Evolutionary conservation across 2,888 invertebrate genomes (phyloP).

Genomic region (Patella caerulea): DNA sequence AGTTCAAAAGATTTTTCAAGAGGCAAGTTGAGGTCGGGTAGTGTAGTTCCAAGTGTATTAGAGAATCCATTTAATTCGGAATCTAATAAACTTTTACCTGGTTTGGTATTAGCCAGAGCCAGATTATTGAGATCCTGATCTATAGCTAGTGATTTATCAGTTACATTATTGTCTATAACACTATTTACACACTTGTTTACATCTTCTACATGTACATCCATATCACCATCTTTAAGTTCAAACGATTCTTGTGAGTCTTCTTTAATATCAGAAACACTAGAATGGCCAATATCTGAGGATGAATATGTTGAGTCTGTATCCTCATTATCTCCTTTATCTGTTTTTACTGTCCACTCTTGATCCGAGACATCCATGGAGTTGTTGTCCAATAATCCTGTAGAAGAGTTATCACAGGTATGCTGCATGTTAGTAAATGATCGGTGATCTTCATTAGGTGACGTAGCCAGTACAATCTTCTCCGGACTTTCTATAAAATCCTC

Average conservation of each 20-base stretch:
- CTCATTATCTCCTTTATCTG: neutral
- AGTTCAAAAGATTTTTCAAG: slow-evolving; percentile 48
- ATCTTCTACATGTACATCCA: neutral
- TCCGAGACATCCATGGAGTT: neutral
- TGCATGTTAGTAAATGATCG: neutral
- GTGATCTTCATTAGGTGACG: neutral
- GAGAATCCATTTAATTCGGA: slow-evolving; percentile 16
- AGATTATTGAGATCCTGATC: slow-evolving; percentile 13
- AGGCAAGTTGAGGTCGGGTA: slow-evolving; percentile 25
- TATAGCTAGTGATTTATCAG: slow-evolving; percentile 1
- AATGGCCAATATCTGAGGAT: neutral
- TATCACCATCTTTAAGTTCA: neutral
- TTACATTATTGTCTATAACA: neutral
- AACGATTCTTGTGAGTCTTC: slow-evolving; percentile 2
- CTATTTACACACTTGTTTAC: neutral
- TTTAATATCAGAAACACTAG: neutral
- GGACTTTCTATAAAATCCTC: neutral
- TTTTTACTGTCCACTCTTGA: neutral
- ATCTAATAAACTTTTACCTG: slow-evolving; percentile 20
- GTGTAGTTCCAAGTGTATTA: neutral
- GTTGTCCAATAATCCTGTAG: neutral
- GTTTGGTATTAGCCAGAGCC: slow-evolving; percentile 11
- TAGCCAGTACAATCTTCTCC: neutral
- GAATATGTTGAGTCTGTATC: slow-evolving; percentile 10
- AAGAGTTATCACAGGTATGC: neutral